Evolutionary conservation across 1,140 invertebrate species (phyloP), one percentile per base, ranked within the genome.

Genomic region (Papilio polytes): DNA sequence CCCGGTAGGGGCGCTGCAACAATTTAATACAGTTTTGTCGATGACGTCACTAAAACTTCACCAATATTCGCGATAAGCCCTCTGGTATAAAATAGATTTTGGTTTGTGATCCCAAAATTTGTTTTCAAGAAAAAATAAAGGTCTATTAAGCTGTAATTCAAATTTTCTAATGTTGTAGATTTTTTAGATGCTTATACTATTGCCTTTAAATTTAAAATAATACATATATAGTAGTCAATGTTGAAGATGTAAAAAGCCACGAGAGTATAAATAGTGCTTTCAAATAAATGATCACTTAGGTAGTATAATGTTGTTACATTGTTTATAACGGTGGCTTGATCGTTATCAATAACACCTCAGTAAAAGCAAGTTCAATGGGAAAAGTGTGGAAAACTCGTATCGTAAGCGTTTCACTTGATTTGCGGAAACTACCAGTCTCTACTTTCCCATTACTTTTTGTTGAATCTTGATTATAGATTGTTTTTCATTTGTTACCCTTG

Each of bases 321-420:
- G 15, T 41, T 10, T 36, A 26, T 9, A 6, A 0, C 20, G n/a
- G n/a, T 74, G 73, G 2, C 26, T 74, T 44, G 20, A 74, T 74
- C 15, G 41, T 74, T 44, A 48, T 48, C 20, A 20, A 41, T 73
- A 20, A 20, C 44, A 74, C 73, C 7, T 44, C 44, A 74, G 44
- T 74, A 13, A 48, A 41, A 74, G 73, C 36, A 13, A 46, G 3
- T 74, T 74, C 44, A 74, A 74, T 74, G 20, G 73, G 44, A 74
- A 74, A 74, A 74, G 73, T 74, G 44, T 74, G 44, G 73, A 74
- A 74, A 74, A 74, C 41, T 26, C 20, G 59, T 63, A 63, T 63
- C 22, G 22, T 26, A 15, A 26, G 22, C 20, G 59, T 63, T 63
- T 63, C 59, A 63, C 59, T 63, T 63, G 20, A 63, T 63, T 22